A percentile compares a stretch with the other conserved stretches of the same genome.
phyloP scores from a whole-genome alignment of 2,797 vertebrate species.

The Hybognathus amarus region DNA sequence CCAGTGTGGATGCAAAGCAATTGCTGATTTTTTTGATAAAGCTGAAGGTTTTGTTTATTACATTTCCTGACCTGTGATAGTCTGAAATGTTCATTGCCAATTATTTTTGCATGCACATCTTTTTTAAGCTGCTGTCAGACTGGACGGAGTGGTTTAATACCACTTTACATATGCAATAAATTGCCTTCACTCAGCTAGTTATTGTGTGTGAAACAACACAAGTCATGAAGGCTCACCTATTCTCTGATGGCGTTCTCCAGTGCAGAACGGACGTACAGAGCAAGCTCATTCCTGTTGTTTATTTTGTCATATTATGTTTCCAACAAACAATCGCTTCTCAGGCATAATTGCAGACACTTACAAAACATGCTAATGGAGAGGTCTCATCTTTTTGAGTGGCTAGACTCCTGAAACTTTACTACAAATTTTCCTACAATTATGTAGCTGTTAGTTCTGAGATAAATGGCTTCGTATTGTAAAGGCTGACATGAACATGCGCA shows the following conservation, averaged over 20 bases:
- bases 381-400: not conserved
- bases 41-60: not conserved
- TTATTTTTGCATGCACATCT: not conserved
- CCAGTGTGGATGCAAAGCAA: constrained; percentile 27
- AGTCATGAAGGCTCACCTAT: not conserved
- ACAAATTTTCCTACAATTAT: not conserved
- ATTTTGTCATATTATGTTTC: constrained; percentile 19
- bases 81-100: not conserved
- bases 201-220: not conserved
- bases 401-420: not conserved
- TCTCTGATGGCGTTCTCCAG: not conserved
- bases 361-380: constrained; percentile 12
- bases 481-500: not conserved
- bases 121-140: not conserved
- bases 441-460: not conserved
- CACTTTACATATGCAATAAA: not conserved
- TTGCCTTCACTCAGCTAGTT: not conserved
- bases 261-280: not conserved
- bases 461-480: not conserved
- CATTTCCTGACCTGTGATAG: not conserved
- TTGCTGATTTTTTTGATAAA: constrained; percentile 31
- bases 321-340: constrained; percentile 8
- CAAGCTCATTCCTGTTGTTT: constrained; percentile 18
- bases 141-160: not conserved
- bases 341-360: constrained; percentile 21